phyloP scores from a whole-genome alignment of 1,140 invertebrate genomes.

The Drosophila lacteicornis region DNA sequence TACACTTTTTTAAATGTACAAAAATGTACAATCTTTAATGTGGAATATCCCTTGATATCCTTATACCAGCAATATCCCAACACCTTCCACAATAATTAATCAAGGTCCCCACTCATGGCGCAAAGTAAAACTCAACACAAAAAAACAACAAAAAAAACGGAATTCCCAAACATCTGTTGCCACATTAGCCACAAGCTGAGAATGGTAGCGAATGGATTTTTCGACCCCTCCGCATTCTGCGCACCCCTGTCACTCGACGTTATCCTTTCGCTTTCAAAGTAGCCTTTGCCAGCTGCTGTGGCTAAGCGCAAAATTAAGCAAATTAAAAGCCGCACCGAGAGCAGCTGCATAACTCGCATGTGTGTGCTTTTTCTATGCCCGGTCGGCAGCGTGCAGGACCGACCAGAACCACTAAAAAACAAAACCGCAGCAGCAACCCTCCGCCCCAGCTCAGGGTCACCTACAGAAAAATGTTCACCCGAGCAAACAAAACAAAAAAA shows the following conservation, averaged over 20 bases:
- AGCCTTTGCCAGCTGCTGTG: slow-evolving; percentile 57
- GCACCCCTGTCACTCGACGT: slow-evolving; percentile 15
- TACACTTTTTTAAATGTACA: too few relatives aligned
- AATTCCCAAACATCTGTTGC: slow-evolving; percentile 70
- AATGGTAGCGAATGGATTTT: slow-evolving; percentile 12
- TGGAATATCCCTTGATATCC: too few relatives aligned
- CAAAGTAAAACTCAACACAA: slow-evolving; percentile 55
- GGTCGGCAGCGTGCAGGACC: slow-evolving; percentile 19
- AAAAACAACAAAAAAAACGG: slow-evolving; percentile 8
- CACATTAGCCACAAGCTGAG: slow-evolving; percentile 63
- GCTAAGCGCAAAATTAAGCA: slow-evolving; percentile 82
- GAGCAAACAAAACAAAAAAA: slow-evolving; percentile 24
- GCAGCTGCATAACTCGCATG: slow-evolving; percentile 70
- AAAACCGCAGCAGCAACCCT: slow-evolving; percentile 46
- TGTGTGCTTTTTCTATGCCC: slow-evolving; percentile 44
- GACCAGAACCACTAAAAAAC: slow-evolving; percentile 41
- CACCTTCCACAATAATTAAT: slow-evolving; percentile 36
- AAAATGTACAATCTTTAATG: background rate
- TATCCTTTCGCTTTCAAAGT: slow-evolving; percentile 65
- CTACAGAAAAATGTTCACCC: slow-evolving; percentile 54
- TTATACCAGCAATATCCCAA: background rate
- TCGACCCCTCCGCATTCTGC: background rate
- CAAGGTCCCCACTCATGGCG: slow-evolving; percentile 25
- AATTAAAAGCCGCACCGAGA: slow-evolving; percentile 77
- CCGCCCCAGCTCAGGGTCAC: slow-evolving; percentile 65